Conservation (phyloP, 2,797 vertebrate genomes). For the Galaxias olidus region DNA sequence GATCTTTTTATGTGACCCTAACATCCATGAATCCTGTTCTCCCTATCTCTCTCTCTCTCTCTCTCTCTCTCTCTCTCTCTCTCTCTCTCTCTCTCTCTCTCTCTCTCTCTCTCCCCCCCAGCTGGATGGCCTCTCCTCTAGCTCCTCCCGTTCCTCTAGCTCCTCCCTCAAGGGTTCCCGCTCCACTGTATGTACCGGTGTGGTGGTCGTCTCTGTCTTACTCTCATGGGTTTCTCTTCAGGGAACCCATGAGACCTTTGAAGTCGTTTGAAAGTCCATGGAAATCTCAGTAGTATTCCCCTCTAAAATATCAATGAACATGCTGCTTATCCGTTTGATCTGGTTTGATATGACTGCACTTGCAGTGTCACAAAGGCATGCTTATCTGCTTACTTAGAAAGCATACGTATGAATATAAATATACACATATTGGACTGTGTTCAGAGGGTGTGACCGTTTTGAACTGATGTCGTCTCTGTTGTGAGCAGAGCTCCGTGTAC, state of each 20-base stretch:
- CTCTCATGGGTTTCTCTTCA: too few relatives aligned
- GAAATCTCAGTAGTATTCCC: too few relatives aligned
- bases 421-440: background rate
- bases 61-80: constrained; percentile 49
- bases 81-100: constrained; percentile 63
- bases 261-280: too few relatives aligned
- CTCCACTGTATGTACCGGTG: constrained; percentile 80
- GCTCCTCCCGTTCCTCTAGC: constrained; percentile 72
- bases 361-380: too few relatives aligned
- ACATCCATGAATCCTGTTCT: constrained; percentile 48
- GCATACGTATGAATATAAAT: background rate
- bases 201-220: background rate
- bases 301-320: too few relatives aligned
- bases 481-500: constrained; percentile 82
- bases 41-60: constrained; percentile 63
- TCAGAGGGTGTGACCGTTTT: background rate
- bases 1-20: constrained; percentile 10
- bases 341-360: too few relatives aligned
- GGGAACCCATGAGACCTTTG: too few relatives aligned
- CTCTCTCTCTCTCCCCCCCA: constrained; percentile 70
- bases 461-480: constrained; percentile 23
- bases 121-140: constrained; percentile 23
- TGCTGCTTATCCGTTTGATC: too few relatives aligned
- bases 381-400: too few relatives aligned
- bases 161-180: constrained; percentile 74